Percentiles rank a stretch among this genome's conserved stretches.
Conservation (phyloP, 2,888 invertebrate genomes). For the Scaptomyza caliginosa region DNA sequence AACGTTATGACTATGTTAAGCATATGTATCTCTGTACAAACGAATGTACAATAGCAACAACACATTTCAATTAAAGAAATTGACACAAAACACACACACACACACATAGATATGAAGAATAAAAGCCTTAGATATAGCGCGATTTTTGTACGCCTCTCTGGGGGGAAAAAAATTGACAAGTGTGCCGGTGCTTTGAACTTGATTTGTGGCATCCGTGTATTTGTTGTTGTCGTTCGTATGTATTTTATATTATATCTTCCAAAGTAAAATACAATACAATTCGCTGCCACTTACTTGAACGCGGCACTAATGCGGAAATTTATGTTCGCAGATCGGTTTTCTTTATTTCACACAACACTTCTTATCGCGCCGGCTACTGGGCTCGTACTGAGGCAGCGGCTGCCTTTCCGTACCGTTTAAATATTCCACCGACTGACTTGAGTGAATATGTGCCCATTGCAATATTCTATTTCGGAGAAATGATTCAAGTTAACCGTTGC, state of each 20-base stretch:
- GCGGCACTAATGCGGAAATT: slow-evolving; percentile 64
- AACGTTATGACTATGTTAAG: slow-evolving; percentile 3
- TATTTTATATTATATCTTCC: slow-evolving; percentile 20
- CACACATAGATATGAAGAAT: slow-evolving; percentile 49
- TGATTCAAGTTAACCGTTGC: background rate
- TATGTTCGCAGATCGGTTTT: slow-evolving; percentile 38
- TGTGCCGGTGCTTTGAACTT: slow-evolving; percentile 57
- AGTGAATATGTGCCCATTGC: background rate
- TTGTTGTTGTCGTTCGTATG: slow-evolving; percentile 17
- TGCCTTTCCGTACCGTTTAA: slow-evolving; percentile 19
- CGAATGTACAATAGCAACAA: slow-evolving; percentile 8
- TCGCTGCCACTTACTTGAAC: slow-evolving; percentile 51
- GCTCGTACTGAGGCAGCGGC: slow-evolving; percentile 36
- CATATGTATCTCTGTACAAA: background rate
- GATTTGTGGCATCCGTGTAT: slow-evolving; percentile 64
- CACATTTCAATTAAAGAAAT: slow-evolving; percentile 52
- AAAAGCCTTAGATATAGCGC: slow-evolving; percentile 38
- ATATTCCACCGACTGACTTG: slow-evolving; percentile 11
- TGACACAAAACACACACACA: slow-evolving; percentile 18
- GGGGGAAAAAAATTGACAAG: slow-evolving; percentile 45
- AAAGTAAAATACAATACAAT: slow-evolving; percentile 55
- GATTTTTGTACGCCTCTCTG: slow-evolving; percentile 22
- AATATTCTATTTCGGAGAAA: background rate
- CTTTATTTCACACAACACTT: slow-evolving; percentile 15
- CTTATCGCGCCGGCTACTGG: slow-evolving; percentile 55